A percentile compares a stretch with the other conserved stretches of the same genome.
These are phyloP conservation scores for Sphinx pinastri DNA, from an alignment of 2,888 invertebrate genomes.

Conservation along the genomic window DNA sequence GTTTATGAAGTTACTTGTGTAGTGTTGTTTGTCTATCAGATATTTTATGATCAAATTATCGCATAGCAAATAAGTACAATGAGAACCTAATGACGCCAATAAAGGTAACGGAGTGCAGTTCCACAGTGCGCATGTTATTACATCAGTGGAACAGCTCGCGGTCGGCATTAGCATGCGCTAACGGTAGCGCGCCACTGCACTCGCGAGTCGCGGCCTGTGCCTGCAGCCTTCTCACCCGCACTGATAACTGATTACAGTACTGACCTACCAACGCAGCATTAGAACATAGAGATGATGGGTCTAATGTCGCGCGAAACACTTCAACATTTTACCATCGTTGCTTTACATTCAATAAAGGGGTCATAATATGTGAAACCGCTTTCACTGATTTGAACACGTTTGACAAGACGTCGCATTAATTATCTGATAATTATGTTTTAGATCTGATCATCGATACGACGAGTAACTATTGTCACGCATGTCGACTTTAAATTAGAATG, in stretches of 20 bases:
- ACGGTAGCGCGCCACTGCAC: slow-evolving; percentile 61
- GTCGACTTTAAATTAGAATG: slow-evolving; percentile 29
- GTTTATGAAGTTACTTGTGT: no score
- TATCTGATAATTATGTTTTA: slow-evolving; percentile 63
- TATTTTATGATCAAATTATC: neutral
- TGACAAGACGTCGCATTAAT: slow-evolving; percentile 64
- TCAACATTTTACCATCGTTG: slow-evolving; percentile 48
- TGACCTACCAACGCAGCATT: slow-evolving; percentile 34
- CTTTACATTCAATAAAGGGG: slow-evolving; percentile 53
- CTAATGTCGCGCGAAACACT: slow-evolving; percentile 55
- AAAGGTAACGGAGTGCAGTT: neutral
- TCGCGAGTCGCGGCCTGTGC: slow-evolving; percentile 44
- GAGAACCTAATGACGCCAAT: neutral
- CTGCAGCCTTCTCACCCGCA: slow-evolving; percentile 46
- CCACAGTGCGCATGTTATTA: slow-evolving; percentile 66
- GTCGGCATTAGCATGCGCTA: slow-evolving; percentile 73
- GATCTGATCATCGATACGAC: slow-evolving; percentile 41
- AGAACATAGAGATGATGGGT: slow-evolving; percentile 48
- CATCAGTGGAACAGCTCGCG: slow-evolving; percentile 67
- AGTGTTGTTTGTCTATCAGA: no score
- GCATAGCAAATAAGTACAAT: neutral
- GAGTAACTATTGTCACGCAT: slow-evolving; percentile 32
- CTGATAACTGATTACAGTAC: slow-evolving; percentile 38
- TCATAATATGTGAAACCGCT: slow-evolving; percentile 66
- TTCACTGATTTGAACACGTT: slow-evolving; percentile 76